Conservation (phyloP, 2,888 invertebrate genomes). For the Pandemis cinnamomeana region DNA sequence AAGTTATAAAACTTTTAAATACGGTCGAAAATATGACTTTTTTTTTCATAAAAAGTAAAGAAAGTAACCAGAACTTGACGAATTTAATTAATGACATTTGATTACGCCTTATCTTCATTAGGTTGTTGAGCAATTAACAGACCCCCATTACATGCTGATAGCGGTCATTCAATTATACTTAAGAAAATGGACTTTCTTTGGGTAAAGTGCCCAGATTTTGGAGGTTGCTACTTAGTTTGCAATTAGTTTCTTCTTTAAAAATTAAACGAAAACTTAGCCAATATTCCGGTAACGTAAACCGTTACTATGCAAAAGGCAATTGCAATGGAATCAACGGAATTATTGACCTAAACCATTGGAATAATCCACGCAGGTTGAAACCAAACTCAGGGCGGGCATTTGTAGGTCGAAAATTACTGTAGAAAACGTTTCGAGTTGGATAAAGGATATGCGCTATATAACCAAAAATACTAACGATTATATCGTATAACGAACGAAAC, state of each 20-base stretch:
- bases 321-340: not conserved
- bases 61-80: too few species aligned
- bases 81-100: too few species aligned
- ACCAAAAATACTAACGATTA: slow-evolving; percentile 63
- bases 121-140: not conserved
- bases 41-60: too few species aligned
- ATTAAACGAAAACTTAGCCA: not conserved
- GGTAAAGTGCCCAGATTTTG: not conserved
- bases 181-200: not conserved
- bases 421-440: slow-evolving; percentile 66
- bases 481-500: slow-evolving; percentile 63
- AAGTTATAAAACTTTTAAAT: too few species aligned
- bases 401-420: slow-evolving; percentile 47
- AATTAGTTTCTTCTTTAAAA: not conserved
- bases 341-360: slow-evolving; percentile 12
- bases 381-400: slow-evolving; percentile 11
- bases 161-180: not conserved
- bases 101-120: not conserved
- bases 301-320: slow-evolving; percentile 1
- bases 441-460: slow-evolving; percentile 70
- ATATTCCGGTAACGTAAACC: not conserved
- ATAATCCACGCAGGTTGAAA: not conserved
- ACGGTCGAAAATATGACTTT: too few species aligned
- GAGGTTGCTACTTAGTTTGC: not conserved
- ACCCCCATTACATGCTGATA: not conserved